Percentiles rank a stretch among this genome's conserved stretches.
phyloP scores from a whole-genome alignment of 2,888 invertebrate species.

The Yponomeuta evonymella region DNA sequence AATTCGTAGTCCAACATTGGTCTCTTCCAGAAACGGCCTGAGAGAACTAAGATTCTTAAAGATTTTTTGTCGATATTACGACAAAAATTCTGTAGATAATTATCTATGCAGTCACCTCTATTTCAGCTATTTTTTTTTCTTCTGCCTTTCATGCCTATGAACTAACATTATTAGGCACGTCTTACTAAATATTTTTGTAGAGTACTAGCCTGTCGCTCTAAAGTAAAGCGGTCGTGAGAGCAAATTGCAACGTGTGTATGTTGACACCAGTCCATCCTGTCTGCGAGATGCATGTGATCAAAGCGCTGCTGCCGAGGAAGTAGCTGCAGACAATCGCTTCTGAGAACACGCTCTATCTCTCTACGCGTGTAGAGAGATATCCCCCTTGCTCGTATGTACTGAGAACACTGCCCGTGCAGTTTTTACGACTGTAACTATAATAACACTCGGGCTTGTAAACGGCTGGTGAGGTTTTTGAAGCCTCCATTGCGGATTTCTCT shows the following conservation, averaged over 20 bases:
- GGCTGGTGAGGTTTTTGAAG: neutral
- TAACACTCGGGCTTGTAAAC: too few relatives aligned
- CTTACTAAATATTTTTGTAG: too few relatives aligned
- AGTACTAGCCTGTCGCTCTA: too few relatives aligned
- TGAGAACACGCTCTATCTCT: constrained; percentile 35
- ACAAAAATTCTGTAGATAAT: too few relatives aligned
- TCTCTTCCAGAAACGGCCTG: neutral
- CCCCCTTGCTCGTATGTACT: constrained; percentile 24
- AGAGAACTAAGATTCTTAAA: neutral
- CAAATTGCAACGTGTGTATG: neutral
- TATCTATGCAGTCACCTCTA: too few relatives aligned
- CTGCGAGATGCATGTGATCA: constrained; percentile 33
- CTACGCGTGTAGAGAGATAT: constrained; percentile 31
- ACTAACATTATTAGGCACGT: too few relatives aligned
- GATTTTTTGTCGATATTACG: too few relatives aligned
- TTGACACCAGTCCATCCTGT: neutral
- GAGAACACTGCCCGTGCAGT: constrained; percentile 43
- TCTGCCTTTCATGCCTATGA: too few relatives aligned
- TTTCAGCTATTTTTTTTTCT: too few relatives aligned
- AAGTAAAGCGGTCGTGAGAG: neutral
- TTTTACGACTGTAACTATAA: constrained; percentile 27
- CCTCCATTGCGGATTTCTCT: neutral
- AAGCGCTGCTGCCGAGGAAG: constrained; percentile 36
- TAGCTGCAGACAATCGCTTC: constrained; percentile 54
- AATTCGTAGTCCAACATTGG: neutral